Evolutionary conservation across 2,113 vertebrate species (phyloP).

Genomic region (Cephalopholis sonnerati): DNA sequence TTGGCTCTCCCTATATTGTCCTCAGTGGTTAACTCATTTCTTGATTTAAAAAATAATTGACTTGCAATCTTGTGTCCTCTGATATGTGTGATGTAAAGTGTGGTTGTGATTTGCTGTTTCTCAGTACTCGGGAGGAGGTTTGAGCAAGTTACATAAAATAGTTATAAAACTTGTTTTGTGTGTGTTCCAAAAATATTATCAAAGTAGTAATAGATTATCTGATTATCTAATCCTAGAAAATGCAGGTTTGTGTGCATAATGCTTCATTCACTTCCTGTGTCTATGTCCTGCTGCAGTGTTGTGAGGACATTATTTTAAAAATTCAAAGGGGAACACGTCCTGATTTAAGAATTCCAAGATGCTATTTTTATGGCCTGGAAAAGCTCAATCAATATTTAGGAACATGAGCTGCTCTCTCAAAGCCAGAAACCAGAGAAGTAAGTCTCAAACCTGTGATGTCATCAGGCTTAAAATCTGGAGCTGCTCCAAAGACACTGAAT

Average conservation of each 20-base stretch:
- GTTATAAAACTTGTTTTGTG: slow-evolving; percentile 20
- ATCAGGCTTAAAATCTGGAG: too few relatives aligned
- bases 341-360: too few relatives aligned
- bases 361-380: too few relatives aligned
- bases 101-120: slow-evolving; percentile 1
- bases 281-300: not conserved
- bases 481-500: too few relatives aligned
- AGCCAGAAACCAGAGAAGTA: too few relatives aligned
- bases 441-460: too few relatives aligned
- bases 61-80: not conserved
- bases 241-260: not conserved
- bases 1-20: not conserved
- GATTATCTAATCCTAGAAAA: not conserved
- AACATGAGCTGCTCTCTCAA: too few relatives aligned
- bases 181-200: not conserved
- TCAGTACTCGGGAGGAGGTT: not conserved
- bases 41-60: not conserved
- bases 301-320: not conserved
- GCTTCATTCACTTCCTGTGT: too few relatives aligned
- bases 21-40: not conserved
- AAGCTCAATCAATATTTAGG: too few relatives aligned
- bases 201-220: slow-evolving; percentile 6
- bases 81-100: not conserved
- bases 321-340: not conserved
- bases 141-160: slow-evolving; percentile 26